Percentiles rank a stretch among this genome's conserved stretches.
phyloP scores from a whole-genome alignment of 2,113 vertebrate species.

The Talpa occidentalis region DNA sequence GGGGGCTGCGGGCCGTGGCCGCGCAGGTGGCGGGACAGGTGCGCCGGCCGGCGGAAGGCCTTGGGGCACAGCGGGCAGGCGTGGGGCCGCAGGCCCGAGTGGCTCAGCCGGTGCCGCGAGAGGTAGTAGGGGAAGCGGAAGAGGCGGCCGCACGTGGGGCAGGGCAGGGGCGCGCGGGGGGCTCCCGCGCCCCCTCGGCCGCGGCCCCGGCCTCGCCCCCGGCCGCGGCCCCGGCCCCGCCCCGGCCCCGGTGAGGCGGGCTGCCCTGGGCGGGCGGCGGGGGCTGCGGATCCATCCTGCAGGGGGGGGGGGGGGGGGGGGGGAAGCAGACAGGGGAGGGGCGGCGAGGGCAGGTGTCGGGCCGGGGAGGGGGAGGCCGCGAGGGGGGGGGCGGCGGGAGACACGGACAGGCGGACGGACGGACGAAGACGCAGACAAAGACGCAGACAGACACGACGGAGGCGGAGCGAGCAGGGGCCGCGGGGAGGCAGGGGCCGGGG shows the following conservation, averaged over 20 bases:
- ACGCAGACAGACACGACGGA: too few species aligned
- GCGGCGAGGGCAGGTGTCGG: not conserved
- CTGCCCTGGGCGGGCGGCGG: conserved; percentile 75
- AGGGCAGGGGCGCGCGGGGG: conserved; percentile 67
- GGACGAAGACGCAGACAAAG: not conserved
- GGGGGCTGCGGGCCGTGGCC: conserved; percentile 75
- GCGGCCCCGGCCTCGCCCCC: conserved; percentile 48
- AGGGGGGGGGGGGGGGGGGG: not conserved
- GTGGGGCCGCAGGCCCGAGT: conserved; percentile 70
- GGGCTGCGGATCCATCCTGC: conserved; percentile 81
- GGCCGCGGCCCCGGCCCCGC: conserved; percentile 58
- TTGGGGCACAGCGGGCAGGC: conserved; percentile 78
- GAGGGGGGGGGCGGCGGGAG: not conserved
- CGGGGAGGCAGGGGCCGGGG: not conserved
- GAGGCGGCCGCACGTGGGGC: conserved; percentile 78
- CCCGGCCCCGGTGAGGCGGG: conserved; percentile 60
- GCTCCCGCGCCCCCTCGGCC: conserved; percentile 62
- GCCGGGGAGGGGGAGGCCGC: not conserved
- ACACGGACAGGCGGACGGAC: not conserved
- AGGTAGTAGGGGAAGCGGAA: conserved; percentile 82
- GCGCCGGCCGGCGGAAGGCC: conserved; percentile 74
- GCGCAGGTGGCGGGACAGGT: conserved; percentile 71
- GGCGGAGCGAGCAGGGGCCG: too few species aligned
- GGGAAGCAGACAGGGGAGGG: not conserved
- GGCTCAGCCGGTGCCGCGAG: conserved; percentile 77